Evolutionary conservation across 2,797 vertebrate genomes (phyloP), one percentile per base, ranked within the genome.

Genomic region (Chelmon rostratus): DNA sequence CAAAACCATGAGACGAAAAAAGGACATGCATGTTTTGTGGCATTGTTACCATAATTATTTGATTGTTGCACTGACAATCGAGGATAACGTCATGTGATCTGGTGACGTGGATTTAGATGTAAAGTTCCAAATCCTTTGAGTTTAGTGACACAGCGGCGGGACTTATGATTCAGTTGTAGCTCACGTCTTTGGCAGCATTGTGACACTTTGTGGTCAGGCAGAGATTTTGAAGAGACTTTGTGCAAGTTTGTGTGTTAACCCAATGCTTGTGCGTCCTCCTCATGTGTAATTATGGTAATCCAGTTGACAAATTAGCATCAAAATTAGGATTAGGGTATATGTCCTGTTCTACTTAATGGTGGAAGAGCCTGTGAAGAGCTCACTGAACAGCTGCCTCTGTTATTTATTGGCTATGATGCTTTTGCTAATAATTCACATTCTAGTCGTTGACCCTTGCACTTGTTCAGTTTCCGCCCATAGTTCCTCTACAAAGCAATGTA

Each of bases 141-240:
- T 76, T 44, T n/a, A 59, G 56, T 33, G 47, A 28, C 57, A 28
- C 28, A 21, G 44, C 37, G 52, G 19, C 16, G 2, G 58, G 56
- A 35, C 21, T 57, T 28, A 72, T 80, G 77, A 86, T 47, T 88
- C 81, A 83, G 21, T 38, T 57, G 3, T 35, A 59, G 13, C 28
- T 71, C 73, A 73, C 31, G 31, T 13, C 11, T 56, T 68, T 73
- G 23, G 63, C 42, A 58, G 50, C 21, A 49, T 59, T 71, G 65
- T 31, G 6, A 75, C 16, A 19, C 23, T 54, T 63, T 31, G 47
- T 49, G 64, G 37, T 67, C 38, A 44, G 31, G 12, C n/a, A 28
- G 40, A 59, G 33, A 31, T 63, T 78, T 38, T 52, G 4, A 25
- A 33, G n/a, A 35, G 13, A 44, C 23, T 38, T 9, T 3, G 23